phyloP scores from a whole-genome alignment of 1,140 invertebrate genomes.

The Diachasmimorpha longicaudata region DNA sequence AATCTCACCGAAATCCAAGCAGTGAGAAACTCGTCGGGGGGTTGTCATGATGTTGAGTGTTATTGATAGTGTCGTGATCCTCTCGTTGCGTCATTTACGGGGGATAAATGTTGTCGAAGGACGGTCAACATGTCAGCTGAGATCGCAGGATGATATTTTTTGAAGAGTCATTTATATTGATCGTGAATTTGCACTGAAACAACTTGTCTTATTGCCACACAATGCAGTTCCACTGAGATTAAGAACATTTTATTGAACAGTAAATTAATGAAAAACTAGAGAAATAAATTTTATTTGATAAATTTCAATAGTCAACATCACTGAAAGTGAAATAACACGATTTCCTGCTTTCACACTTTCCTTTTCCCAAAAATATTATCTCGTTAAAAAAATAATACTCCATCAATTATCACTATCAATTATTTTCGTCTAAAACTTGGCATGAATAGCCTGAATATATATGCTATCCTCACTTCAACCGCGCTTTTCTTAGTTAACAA shows the following conservation, averaged over 20 bases:
- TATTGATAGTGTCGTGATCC: conserved; percentile 23
- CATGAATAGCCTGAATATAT: no score
- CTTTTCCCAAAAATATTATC: no score
- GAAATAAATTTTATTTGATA: not conserved
- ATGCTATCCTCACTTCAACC: no score
- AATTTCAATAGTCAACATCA: not conserved
- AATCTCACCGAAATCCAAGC: conserved; percentile 12
- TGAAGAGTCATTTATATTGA: not conserved
- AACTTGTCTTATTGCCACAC: not conserved
- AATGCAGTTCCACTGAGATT: no score
- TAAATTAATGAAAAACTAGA: no score
- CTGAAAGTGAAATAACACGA: not conserved
- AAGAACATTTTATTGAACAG: no score
- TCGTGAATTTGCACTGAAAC: not conserved
- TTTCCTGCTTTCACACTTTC: no score
- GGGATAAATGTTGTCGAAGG: conserved; percentile 1
- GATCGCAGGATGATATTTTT: not conserved
- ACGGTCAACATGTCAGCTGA: not conserved
- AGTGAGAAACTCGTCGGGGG: conserved; percentile 20
- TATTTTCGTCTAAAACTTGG: no score
- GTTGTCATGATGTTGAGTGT: conserved; percentile 20
- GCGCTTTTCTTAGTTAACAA: no score
- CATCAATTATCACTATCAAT: no score
- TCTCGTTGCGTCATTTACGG: conserved; percentile 1
- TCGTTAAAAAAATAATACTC: no score